Evolutionary conservation across 2,888 invertebrate genomes (phyloP).

Genomic region (Drosophila stalkeri): DNA sequence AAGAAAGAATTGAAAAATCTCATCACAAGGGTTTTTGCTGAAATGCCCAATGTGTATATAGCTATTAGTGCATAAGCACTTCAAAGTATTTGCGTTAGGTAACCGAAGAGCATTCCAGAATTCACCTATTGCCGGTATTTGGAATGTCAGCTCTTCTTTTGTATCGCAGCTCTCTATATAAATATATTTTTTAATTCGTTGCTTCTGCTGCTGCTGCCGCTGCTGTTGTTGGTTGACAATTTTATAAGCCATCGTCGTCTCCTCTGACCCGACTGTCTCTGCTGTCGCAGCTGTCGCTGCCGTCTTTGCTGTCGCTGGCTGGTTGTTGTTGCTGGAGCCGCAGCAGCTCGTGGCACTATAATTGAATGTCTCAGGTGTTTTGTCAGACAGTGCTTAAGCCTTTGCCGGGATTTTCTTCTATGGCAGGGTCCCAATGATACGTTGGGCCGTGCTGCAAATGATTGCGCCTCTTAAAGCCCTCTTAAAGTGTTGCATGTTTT

Average conservation of each 20-base stretch:
- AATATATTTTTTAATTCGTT: slow-evolving; percentile 40
- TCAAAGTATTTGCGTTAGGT: background rate
- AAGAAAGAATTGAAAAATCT: background rate
- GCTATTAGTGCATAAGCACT: background rate
- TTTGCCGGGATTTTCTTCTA: slow-evolving; percentile 80
- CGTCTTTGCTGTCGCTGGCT: slow-evolving; percentile 17
- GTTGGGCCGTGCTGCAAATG: slow-evolving; percentile 27
- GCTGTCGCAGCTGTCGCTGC: slow-evolving; percentile 16
- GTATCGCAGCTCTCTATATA: slow-evolving; percentile 23
- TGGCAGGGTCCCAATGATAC: slow-evolving; percentile 17
- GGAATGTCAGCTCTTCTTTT: slow-evolving; percentile 8
- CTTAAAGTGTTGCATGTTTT: slow-evolving; percentile 60
- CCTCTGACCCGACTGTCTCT: slow-evolving; percentile 24
- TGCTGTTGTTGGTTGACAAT: slow-evolving; percentile 68
- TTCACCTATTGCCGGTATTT: background rate
- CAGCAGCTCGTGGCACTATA: slow-evolving; percentile 64
- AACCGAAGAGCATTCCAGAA: slow-evolving; percentile 15
- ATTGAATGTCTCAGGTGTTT: slow-evolving; percentile 85
- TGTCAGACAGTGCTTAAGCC: slow-evolving; percentile 84
- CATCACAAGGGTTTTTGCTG: background rate
- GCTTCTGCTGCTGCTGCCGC: background rate
- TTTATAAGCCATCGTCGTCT: slow-evolving; percentile 60
- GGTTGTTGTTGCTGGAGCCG: slow-evolving; percentile 19
- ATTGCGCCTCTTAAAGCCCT: slow-evolving; percentile 61
- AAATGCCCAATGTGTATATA: background rate